phyloP scores from a whole-genome alignment of 2,797 vertebrate species.

The Peromyscus attwateri region DNA sequence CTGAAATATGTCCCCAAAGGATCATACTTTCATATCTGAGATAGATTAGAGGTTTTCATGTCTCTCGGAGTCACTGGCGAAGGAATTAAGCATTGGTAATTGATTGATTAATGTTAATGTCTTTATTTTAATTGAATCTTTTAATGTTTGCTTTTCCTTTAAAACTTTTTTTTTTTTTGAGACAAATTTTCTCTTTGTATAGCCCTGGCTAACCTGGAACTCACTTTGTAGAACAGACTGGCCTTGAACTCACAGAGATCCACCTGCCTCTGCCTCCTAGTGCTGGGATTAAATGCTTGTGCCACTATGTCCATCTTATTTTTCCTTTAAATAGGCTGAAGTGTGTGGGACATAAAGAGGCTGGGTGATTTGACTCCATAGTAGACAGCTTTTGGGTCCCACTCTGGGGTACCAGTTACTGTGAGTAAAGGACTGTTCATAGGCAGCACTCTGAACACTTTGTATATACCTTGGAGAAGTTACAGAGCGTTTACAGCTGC shows the following conservation, averaged over 20 bases:
- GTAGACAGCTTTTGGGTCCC: background rate
- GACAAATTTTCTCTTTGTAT: no score
- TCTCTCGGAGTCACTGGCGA: background rate
- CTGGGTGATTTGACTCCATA: background rate
- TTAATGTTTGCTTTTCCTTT: background rate
- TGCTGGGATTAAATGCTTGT: no score
- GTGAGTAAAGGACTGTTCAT: background rate
- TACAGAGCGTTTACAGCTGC: background rate
- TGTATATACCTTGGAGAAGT: background rate
- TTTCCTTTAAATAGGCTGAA: background rate
- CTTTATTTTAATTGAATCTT: background rate
- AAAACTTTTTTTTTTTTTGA: background rate
- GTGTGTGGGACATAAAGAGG: no score
- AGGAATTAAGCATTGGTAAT: background rate
- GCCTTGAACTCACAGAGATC: no score
- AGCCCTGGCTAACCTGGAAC: no score
- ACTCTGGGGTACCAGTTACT: background rate
- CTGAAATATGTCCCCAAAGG: background rate
- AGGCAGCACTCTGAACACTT: background rate
- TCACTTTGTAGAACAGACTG: no score
- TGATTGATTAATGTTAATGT: background rate
- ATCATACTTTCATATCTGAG: background rate
- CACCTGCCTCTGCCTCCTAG: no score
- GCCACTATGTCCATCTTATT: background rate
- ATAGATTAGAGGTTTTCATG: background rate